These are phyloP conservation scores for Melanargia galathea DNA, from an alignment of 2,888 invertebrate species.

Conservation along the genomic window DNA sequence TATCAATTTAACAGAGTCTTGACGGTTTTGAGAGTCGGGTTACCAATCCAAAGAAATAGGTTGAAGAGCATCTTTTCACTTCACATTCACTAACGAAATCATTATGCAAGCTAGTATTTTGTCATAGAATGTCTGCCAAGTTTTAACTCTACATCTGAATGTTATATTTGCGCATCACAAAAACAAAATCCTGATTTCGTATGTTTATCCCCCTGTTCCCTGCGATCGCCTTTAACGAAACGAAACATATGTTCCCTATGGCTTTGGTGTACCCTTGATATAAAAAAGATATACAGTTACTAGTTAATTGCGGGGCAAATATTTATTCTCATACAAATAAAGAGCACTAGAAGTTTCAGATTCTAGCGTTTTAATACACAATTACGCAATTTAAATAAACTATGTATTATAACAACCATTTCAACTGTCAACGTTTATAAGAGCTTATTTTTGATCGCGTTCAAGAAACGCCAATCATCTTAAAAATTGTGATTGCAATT, in stretches of 20 bases:
- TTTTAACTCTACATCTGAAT: slow-evolving; percentile 38
- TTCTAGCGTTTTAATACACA: no score
- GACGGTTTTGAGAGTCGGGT: not conserved
- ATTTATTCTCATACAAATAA: no score
- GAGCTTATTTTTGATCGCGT: no score
- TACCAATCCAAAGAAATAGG: not conserved
- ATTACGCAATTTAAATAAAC: no score
- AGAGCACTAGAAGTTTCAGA: no score
- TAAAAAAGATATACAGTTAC: slow-evolving; percentile 6
- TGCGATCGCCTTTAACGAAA: slow-evolving; percentile 38
- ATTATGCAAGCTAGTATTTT: not conserved
- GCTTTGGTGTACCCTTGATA: slow-evolving; percentile 22
- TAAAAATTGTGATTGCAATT: no score
- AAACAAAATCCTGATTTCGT: slow-evolving; percentile 59
- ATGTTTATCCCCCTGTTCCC: slow-evolving; percentile 44
- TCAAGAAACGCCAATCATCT: no score
- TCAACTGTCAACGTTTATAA: no score
- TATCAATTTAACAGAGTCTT: not conserved
- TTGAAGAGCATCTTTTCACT: no score
- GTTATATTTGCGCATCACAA: slow-evolving; percentile 56
- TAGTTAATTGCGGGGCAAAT: no score
- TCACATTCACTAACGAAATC: no score
- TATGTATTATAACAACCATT: no score
- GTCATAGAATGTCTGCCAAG: slow-evolving; percentile 11
- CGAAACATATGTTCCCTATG: slow-evolving; percentile 39